Evolutionary conservation across 2,113 vertebrate species (phyloP).

Genomic region (Semnopithecus entellus): DNA sequence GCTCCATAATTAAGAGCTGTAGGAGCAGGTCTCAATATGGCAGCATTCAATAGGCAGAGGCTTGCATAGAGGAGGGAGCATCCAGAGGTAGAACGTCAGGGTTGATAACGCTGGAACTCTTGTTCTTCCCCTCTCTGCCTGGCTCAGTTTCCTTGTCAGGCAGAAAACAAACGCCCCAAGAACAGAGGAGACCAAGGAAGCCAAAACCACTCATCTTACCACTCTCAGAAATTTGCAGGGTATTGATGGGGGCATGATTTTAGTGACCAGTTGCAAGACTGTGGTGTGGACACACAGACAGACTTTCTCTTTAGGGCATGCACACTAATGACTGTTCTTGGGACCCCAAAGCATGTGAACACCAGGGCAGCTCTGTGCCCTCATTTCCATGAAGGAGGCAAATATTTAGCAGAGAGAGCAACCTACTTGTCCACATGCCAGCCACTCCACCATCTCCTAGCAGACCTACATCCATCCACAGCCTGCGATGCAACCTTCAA

Average conservation of each 20-base stretch:
- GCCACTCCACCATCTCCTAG: background rate
- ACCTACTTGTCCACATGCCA: no score
- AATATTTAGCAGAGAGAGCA: background rate
- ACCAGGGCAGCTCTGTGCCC: background rate
- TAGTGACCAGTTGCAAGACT: background rate
- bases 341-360: background rate
- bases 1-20: conserved; percentile 57
- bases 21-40: conserved; percentile 32
- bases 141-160: background rate
- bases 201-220: background rate
- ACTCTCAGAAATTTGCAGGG: background rate
- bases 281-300: background rate
- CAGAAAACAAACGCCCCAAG: background rate
- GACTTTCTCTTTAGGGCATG: background rate
- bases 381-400: background rate
- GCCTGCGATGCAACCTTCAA: background rate
- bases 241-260: no score
- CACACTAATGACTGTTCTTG: background rate
- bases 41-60: background rate
- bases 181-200: background rate
- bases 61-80: background rate
- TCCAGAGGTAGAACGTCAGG: background rate
- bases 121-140: background rate
- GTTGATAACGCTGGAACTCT: background rate
- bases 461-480: background rate